Percentiles rank a stretch among this genome's conserved stretches.
Evolutionary conservation across 2,113 vertebrate genomes (phyloP).

Genomic region (Phrynocephalus versicolor): DNA sequence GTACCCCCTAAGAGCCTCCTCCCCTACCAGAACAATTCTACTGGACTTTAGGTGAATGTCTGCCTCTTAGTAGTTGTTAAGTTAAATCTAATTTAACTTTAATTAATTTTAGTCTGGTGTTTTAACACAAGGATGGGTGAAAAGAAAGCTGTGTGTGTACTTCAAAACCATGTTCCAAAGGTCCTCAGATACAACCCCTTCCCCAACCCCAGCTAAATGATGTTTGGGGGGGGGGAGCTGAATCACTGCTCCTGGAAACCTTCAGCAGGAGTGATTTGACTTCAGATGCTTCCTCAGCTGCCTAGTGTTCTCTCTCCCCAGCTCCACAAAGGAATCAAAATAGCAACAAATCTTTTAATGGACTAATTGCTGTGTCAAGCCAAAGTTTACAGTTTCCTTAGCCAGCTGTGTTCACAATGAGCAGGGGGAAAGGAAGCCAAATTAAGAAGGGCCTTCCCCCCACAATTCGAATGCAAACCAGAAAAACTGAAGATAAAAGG

Average conservation of each 20-base stretch:
- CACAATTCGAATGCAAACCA: constrained; percentile 14
- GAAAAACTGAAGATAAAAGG: background rate
- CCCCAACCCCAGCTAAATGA: too few species aligned
- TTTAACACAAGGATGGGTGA: background rate
- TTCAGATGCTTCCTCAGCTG: too few species aligned
- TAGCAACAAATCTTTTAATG: background rate
- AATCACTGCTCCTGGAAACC: too few species aligned
- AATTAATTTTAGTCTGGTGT: background rate
- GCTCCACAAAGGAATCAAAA: background rate
- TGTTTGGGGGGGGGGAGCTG: too few species aligned
- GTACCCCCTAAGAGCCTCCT: background rate
- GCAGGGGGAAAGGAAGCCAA: constrained; percentile 34
- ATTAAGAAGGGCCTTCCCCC: background rate
- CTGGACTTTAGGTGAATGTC: background rate
- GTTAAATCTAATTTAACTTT: too few species aligned
- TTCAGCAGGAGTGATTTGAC: too few species aligned
- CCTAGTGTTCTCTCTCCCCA: background rate
- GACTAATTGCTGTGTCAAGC: background rate
- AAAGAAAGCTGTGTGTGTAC: too few species aligned
- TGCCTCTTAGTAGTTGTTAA: background rate
- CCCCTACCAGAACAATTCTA: background rate
- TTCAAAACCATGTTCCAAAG: too few species aligned
- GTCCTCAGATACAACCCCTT: too few species aligned
- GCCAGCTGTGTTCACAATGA: constrained; percentile 17
- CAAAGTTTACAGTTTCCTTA: background rate